Base-by-base conservation (phyloP, 35 echinoderm and acorn worm genomes). In the Eucidaris tribuloides region DNA sequence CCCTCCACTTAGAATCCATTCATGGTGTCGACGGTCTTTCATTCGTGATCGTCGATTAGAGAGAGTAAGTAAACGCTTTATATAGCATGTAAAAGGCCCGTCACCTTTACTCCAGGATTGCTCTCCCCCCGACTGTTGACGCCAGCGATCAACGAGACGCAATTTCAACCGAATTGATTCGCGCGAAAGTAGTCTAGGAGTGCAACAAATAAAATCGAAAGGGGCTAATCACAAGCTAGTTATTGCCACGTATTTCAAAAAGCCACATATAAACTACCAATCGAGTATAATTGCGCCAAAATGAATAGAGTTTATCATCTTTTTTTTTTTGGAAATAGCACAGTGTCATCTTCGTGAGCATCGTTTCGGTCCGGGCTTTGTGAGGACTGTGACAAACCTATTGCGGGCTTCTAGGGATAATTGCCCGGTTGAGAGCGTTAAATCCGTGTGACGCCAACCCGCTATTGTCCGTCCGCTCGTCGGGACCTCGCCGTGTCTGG, bases 221-320 rank as follows among this genome's bases (percentile, higher is more conserved):
- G 48, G n/a, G 48, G 48, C 48, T 74, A 27, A 74, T 74, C 25
- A 36, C 37, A 44, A 40, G 37, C 34, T 40, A 44, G 68, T 74
- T 44, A 74, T 44, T 74, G 37, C 66, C 66, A 40, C 35, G 36
- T 33, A 72, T 38, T 35, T 68, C 39, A 14, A 43, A 72, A 74
- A 74, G 20, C 38, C 28, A 74, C 68, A 74, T 74, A 74, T 74
- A 33, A 74, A 74, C 68, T 74, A 41, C 35, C 68, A 74, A 74
- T 74, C 68, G 68, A 74, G 38, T 74, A 41, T 74, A 74, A 74
- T 74, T 74, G 68, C 68, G 37, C 24, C 24, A 44, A 74, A 74
- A 74, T 74, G 68, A 74, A 74, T 74, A 44, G 68, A 44, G 68
- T 38, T 74, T 6, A 74, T 74, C 68, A 41, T 74, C 35, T 74